phyloP scores from a whole-genome alignment of 2,797 vertebrate species.

The Hippocampus kuda region DNA sequence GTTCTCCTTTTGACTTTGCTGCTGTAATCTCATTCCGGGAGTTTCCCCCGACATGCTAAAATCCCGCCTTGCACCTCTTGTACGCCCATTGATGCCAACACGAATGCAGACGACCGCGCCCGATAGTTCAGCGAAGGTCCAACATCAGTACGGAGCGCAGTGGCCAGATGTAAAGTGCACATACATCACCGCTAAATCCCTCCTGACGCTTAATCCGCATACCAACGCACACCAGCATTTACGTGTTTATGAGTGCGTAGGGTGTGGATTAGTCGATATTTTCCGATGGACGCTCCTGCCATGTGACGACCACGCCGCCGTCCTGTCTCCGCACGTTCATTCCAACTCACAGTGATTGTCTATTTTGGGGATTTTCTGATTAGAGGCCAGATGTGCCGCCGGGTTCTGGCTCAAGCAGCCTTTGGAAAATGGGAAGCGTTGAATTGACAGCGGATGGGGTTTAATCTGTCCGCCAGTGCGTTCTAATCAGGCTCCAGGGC shows the following conservation, averaged over 20 bases:
- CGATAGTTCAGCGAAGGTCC: conserved; percentile 28
- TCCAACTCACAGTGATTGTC: conserved; percentile 52
- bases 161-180: conserved; percentile 23
- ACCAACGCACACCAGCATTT: background rate
- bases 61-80: conserved; percentile 3
- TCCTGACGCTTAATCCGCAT: conserved; percentile 18
- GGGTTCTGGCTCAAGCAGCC: conserved; percentile 38
- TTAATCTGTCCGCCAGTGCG: conserved; percentile 52
- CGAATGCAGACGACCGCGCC: background rate
- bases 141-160: conserved; percentile 20
- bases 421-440: conserved; percentile 23
- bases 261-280: conserved; percentile 27
- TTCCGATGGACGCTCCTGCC: conserved; percentile 15
- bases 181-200: conserved; percentile 29
- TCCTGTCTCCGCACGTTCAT: conserved; percentile 37
- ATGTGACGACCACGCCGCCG: conserved; percentile 23
- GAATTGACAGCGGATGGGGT: conserved; percentile 25
- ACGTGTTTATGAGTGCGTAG: conserved; percentile 1
- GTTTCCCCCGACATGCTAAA: conserved; percentile 1
- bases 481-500: conserved; percentile 50
- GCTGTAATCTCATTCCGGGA: background rate
- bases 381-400: conserved; percentile 60
- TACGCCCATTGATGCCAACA: conserved; percentile 2
- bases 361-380: conserved; percentile 61
- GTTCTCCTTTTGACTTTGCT: conserved; percentile 10